A percentile compares a stretch with the other conserved stretches of the same genome.
Evolutionary conservation across 2,797 vertebrate species (phyloP).

Genomic region (Thamnophis elegans): DNA sequence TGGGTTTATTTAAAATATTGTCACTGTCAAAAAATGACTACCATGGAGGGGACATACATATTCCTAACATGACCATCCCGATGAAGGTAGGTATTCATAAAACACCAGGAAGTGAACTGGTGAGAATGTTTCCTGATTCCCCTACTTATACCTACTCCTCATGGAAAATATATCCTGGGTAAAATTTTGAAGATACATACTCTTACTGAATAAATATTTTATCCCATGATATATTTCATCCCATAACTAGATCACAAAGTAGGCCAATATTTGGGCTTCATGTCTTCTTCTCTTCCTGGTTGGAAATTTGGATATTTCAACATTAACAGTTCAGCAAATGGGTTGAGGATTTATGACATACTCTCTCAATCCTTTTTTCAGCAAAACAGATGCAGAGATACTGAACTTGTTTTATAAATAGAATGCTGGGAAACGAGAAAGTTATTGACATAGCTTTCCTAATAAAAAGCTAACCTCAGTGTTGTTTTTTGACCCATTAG

Average conservation of each 20-base stretch:
- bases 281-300: background rate
- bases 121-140: background rate
- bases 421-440: background rate
- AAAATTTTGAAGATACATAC: background rate
- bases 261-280: background rate
- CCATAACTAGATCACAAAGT: background rate
- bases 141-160: background rate
- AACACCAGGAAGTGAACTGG: background rate
- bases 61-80: background rate
- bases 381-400: background rate
- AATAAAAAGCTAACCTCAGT: background rate
- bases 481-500: background rate
- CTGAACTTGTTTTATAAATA: background rate
- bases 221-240: background rate
- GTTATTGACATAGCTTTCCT: background rate
- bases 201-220: background rate
- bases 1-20: background rate
- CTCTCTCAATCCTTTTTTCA: background rate
- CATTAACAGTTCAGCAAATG: background rate
- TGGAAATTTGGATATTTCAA: background rate
- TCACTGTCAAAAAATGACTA: background rate
- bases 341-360: background rate
- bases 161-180: background rate
- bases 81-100: background rate
- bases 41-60: background rate